Conservation (phyloP, 2,888 invertebrate species). For the Hydrotaea diabolus region DNA sequence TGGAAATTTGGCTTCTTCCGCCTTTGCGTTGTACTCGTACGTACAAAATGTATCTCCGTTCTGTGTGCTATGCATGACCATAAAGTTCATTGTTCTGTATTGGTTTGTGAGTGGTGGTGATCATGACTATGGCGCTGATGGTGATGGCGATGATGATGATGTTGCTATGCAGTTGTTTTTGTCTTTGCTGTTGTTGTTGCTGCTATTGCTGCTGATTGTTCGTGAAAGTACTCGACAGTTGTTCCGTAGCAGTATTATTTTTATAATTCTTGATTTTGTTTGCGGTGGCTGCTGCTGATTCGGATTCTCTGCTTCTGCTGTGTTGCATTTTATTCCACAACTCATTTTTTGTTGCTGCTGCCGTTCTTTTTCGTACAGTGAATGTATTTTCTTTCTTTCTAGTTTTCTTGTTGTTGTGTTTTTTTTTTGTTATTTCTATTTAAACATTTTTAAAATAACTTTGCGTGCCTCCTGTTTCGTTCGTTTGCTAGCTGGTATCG, state of each 20-base stretch:
- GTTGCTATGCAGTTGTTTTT: slow-evolving; percentile 2
- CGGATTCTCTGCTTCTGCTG: not conserved
- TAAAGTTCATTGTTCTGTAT: slow-evolving; percentile 62
- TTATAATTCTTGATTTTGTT: slow-evolving; percentile 61
- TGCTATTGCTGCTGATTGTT: slow-evolving; percentile 53
- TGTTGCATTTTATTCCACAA: slow-evolving; percentile 53
- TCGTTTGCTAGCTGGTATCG: not conserved
- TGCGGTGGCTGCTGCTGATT: slow-evolving; percentile 44
- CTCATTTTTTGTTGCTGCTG: not conserved
- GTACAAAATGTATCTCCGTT: slow-evolving; percentile 4
- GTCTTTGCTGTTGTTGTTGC: slow-evolving; percentile 23
- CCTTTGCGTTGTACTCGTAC: slow-evolving; percentile 48
- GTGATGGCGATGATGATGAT: slow-evolving; percentile 54
- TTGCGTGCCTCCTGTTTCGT: slow-evolving; percentile 46
- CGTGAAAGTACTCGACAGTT: slow-evolving; percentile 61
- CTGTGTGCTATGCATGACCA: slow-evolving; percentile 1
- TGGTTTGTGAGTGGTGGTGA: not conserved
- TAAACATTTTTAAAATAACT: slow-evolving; percentile 47
- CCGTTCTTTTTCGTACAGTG: slow-evolving; percentile 37
- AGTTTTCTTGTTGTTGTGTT: slow-evolving; percentile 43
- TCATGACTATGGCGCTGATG: slow-evolving; percentile 38
- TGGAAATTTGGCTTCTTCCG: slow-evolving; percentile 59
- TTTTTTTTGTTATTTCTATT: slow-evolving; percentile 51
- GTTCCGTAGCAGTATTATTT: slow-evolving; percentile 57
- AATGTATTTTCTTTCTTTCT: slow-evolving; percentile 57